Conservation (phyloP, 1,140 invertebrate species). For the Myzus persicae region DNA sequence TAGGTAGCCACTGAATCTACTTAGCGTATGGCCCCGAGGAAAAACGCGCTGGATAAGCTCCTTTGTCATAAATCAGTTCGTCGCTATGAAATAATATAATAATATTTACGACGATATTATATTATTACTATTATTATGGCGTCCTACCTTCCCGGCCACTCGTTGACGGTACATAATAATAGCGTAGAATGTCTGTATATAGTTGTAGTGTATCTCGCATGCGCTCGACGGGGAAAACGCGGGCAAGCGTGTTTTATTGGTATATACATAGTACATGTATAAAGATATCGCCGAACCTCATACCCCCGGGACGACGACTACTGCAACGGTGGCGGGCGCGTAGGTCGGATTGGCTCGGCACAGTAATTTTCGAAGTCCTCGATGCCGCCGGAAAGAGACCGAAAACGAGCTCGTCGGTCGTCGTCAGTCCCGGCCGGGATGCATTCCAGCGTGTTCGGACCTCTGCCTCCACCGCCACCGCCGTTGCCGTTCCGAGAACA, state of each 20-base stretch:
- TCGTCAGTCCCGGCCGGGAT: constrained; percentile 11
- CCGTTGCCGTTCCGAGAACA: not conserved
- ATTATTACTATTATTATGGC: not conserved
- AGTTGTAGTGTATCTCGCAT: not conserved
- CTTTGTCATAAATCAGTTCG: constrained; percentile 31
- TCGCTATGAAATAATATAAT: constrained; percentile 26
- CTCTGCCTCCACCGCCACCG: not conserved
- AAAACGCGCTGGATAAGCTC: constrained; percentile 17
- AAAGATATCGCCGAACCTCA: not conserved
- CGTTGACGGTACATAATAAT: not conserved
- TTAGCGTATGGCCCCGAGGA: not conserved
- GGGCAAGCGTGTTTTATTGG: too few relatives aligned
- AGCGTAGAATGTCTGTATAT: not conserved
- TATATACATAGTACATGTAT: too few relatives aligned
- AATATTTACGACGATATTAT: not conserved
- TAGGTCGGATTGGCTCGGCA: not conserved
- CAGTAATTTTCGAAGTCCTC: not conserved
- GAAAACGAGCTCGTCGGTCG: not conserved
- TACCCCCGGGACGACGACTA: too few relatives aligned
- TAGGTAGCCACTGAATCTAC: not conserved
- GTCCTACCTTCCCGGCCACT: not conserved
- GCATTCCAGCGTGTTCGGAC: constrained; percentile 41
- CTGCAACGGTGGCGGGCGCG: too few relatives aligned
- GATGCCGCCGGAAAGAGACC: not conserved
- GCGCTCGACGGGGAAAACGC: too few relatives aligned